Evolutionary conservation across 2,888 invertebrate species (phyloP), one percentile per base, ranked within the genome.

Genomic region (Toxonevra muliebris): DNA sequence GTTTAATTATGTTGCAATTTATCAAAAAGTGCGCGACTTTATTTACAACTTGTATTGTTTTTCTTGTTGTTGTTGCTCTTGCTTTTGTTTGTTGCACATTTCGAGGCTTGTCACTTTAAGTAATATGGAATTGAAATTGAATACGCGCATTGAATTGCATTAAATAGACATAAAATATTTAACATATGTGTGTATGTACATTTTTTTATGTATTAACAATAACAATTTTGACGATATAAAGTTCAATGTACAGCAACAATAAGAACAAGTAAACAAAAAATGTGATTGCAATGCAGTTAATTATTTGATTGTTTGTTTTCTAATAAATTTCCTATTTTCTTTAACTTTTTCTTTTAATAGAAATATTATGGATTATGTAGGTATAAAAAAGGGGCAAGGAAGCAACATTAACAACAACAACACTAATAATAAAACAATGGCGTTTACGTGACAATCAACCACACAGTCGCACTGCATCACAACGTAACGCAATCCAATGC

Each of bases 1-100:
- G 43, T 43, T 41, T 59, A 41, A 59, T 59, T 60, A 48, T 60
- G 60, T 41, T 48, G 60, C 40, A 60, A 60, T 60, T 60, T 19
- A 12, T 59, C 2, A 13, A 48, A 3, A 11, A 11, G 42, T 9
- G 13, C 43, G 59, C 43, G 59, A 15, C 43, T 59, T 42, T 42
- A 12, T 30, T 11, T 40, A 40, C 41, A 10, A 7, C 40, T 57
- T 11, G n/a, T 12, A 30, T 9, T 40, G 11, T 40, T n/a, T n/a
- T n/a, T n/a, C n/a, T n/a, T 19, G 10, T 13, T 57, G 57, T 40
- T 12, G 8, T 17, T 20, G 7, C n/a, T 20, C 20, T 12, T 57
- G 11, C 8, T 57, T 57, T n/a, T 13, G 8, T 30, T 57, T 30
- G 30, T 57, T 57, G 5, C 41, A 20, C 57, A 30, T 57, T 57